These are phyloP conservation scores for Monochamus saltuarius DNA, from an alignment of 1,140 invertebrate genomes.

Conservation along the genomic window DNA sequence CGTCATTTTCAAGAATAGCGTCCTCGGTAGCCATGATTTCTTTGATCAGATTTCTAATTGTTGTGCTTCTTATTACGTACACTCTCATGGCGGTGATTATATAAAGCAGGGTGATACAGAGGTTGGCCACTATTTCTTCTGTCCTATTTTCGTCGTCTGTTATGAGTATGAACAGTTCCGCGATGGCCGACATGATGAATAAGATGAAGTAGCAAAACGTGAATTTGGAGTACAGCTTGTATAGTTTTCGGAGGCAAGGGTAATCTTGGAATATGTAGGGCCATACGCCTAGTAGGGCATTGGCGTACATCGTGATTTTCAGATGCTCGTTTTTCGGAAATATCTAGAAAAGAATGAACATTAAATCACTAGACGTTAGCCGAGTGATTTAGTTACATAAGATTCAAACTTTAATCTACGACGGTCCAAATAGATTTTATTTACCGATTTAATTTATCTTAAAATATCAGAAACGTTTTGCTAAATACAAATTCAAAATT, in stretches of 20 bases:
- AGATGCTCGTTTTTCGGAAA: slow-evolving; percentile 24
- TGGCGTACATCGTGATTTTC: slow-evolving; percentile 23
- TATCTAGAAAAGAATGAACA: slow-evolving; percentile 18
- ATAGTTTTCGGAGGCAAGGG: slow-evolving; percentile 9
- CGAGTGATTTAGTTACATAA: too few relatives aligned
- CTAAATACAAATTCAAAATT: too few relatives aligned
- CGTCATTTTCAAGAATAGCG: slow-evolving; percentile 4
- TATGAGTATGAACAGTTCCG: slow-evolving; percentile 13
- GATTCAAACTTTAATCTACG: too few relatives aligned
- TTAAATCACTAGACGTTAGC: too few relatives aligned
- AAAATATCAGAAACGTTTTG: too few relatives aligned
- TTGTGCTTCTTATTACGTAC: slow-evolving; percentile 14
- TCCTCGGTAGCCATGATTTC: slow-evolving; percentile 23
- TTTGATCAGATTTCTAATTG: slow-evolving; percentile 19
- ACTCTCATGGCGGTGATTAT: slow-evolving; percentile 19
- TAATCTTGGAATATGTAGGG: slow-evolving; percentile 25
- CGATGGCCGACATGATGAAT: slow-evolving; percentile 20
- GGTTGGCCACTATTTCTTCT: slow-evolving; percentile 17
- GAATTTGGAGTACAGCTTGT: slow-evolving; percentile 15
- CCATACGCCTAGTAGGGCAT: slow-evolving; percentile 21
- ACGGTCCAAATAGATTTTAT: too few relatives aligned
- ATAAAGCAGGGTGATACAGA: slow-evolving; percentile 27
- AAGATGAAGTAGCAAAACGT: slow-evolving; percentile 20
- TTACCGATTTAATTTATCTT: too few relatives aligned
- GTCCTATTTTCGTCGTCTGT: not conserved